Base-by-base conservation (phyloP, 2,888 invertebrate species). In the Dicyrtomina minuta region DNA sequence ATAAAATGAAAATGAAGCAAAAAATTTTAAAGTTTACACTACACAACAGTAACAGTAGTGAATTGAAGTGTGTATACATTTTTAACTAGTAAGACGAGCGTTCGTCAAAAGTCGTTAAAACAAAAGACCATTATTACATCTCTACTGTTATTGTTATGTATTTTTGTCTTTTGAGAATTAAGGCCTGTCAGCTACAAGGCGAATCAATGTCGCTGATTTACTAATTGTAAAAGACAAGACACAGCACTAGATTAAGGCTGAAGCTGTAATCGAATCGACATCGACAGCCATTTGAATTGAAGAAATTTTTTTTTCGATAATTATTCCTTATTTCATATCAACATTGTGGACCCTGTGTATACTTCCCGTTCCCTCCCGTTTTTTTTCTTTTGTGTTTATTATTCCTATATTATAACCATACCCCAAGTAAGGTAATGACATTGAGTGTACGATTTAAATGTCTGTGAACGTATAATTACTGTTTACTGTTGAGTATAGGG, bases 61-160 rank as follows among this genome's bases (percentile, higher is more conserved):
- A 46, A 3, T 3, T 15, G 15, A 46, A 17, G 46, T 46, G 46
- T 46, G 17, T 12, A 13, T 43, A 43, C 13, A 17, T 46, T 17
- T 12, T 15, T 15, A 46, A 46, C 33, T 33, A 8, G 8, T 33
- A 8, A 33, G 4, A 33, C 33, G 33, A 8, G 4, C 33, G 33
- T 3, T 33, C 33, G 33, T 46, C 46, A 6, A 27, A 60, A 64
- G 64, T 64, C 22, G 64, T 64, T 64, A 64, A 64, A 64, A 64
- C 64, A 64, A 64, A 53, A 33, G 51, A 15, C 53, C 39, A 51
- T 62, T 62, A 24, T 62, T 46, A 62, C n/a, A n/a, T 62, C 20
- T 4, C 53, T 53, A 53, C 26, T 39, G 20, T 58, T 20, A 58
- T 27, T 58, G 17, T 58, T 58, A 58, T 58, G 58, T 33, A 64